Evolutionary conservation across 2,113 vertebrate genomes (phyloP).

Genomic region (Catharus bicknelli): DNA sequence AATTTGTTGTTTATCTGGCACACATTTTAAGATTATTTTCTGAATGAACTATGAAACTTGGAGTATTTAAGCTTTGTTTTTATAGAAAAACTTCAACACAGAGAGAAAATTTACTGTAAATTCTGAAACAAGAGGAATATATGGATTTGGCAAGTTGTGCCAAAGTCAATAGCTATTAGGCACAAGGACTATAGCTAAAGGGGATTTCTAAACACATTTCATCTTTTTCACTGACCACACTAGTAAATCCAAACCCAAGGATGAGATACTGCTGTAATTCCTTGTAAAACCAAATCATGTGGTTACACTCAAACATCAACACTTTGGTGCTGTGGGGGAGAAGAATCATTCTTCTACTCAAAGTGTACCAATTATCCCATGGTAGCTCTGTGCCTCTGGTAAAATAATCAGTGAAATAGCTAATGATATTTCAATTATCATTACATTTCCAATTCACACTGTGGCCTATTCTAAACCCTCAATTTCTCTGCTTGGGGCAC

Average conservation of each 20-base stretch:
- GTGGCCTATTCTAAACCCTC: background rate
- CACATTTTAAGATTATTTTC: background rate
- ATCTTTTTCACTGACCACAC: background rate
- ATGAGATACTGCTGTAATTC: background rate
- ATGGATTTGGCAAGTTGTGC: background rate
- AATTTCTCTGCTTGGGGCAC: background rate
- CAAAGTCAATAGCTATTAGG: background rate
- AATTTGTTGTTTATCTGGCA: background rate
- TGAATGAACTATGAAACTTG: background rate
- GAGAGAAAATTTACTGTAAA: background rate
- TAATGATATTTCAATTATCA: background rate
- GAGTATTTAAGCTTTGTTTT: background rate
- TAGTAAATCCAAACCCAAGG: background rate
- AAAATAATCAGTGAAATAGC: background rate
- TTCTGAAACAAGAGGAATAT: background rate
- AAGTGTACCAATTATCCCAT: background rate
- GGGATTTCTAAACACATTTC: background rate
- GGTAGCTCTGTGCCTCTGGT: background rate
- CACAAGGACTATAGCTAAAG: background rate
- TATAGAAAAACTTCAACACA: background rate
- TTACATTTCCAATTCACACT: background rate
- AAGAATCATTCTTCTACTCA: background rate
- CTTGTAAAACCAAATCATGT: background rate
- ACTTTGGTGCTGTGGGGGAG: background rate
- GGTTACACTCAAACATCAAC: background rate